These are phyloP conservation scores for Trinorchestia longiramus DNA, from an alignment of 1,140 invertebrate genomes.

Conservation along the genomic window DNA sequence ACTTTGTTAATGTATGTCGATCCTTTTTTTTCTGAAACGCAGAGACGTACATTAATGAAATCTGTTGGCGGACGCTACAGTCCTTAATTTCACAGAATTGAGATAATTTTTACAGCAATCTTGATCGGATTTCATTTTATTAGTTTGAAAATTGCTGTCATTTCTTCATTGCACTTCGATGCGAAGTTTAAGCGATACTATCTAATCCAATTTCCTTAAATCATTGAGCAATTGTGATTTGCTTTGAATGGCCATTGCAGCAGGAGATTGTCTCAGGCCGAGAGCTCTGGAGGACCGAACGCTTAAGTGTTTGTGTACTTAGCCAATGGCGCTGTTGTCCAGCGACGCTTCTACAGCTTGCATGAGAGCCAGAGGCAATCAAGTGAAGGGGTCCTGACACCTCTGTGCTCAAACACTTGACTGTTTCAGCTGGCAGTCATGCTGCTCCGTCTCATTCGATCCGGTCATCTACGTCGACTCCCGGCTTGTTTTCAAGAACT, in stretches of 20 bases:
- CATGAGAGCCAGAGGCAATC: conserved; percentile 44
- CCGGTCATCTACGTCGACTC: conserved; percentile 1
- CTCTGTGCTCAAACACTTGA: conserved; percentile 51
- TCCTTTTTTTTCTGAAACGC: too few relatives aligned
- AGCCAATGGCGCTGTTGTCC: conserved; percentile 45
- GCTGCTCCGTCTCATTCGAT: background rate
- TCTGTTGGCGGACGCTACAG: background rate
- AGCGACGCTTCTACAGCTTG: background rate
- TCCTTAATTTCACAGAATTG: background rate
- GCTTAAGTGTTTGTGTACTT: conserved; percentile 43
- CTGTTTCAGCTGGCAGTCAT: conserved; percentile 13
- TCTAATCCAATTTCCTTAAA: conserved; percentile 14
- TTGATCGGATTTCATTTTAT: background rate
- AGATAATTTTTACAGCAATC: background rate
- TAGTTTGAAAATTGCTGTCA: background rate
- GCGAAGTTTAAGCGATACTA: background rate
- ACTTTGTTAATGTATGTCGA: too few relatives aligned
- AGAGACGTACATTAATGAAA: too few relatives aligned
- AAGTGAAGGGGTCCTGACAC: conserved; percentile 34
- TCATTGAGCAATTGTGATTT: conserved; percentile 24
- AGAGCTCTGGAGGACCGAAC: background rate
- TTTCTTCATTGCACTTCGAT: background rate
- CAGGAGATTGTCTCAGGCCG: conserved; percentile 29
- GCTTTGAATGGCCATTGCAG: conserved; percentile 39
- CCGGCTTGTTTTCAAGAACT: conserved; percentile 36